Conservation (phyloP, 2,113 vertebrate species). For the Odontesthes bonariensis region DNA sequence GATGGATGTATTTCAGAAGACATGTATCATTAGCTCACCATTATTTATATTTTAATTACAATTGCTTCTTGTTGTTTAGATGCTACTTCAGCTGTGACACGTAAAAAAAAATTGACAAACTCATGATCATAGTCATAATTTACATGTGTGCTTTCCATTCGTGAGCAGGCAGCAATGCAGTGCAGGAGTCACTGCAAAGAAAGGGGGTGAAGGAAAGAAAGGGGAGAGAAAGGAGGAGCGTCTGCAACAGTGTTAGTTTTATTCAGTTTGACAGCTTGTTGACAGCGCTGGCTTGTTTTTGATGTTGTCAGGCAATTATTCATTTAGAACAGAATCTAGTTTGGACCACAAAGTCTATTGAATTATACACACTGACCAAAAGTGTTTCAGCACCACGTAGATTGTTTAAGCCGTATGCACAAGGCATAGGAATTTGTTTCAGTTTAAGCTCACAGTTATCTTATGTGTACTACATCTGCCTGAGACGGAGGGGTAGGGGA, state of each 20-base stretch:
- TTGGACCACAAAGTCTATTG: constrained; percentile 70
- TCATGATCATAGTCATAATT: constrained; percentile 30
- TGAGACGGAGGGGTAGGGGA: constrained; percentile 29
- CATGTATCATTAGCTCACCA: no score
- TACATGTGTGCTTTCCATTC: constrained; percentile 22
- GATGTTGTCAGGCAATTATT: constrained; percentile 72
- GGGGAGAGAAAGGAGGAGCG: constrained; percentile 13
- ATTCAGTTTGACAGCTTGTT: constrained; percentile 71
- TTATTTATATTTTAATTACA: not conserved
- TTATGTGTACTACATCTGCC: constrained; percentile 43
- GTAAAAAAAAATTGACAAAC: constrained; percentile 27
- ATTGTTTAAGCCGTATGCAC: constrained; percentile 27
- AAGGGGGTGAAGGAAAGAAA: constrained; percentile 6
- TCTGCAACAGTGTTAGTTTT: constrained; percentile 64
- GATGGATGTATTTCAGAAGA: not conserved
- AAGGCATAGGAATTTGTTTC: constrained; percentile 44
- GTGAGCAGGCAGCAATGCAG: constrained; percentile 11
- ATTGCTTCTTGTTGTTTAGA: not conserved
- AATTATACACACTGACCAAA: constrained; percentile 73
- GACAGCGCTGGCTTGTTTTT: constrained; percentile 67
- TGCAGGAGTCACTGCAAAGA: constrained; percentile 52
- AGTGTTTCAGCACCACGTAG: constrained; percentile 48
- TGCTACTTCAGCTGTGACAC: constrained; percentile 4
- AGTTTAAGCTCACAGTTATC: constrained; percentile 44
- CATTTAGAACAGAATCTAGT: constrained; percentile 70